Conservation (phyloP, 2,888 invertebrate species). For the Asteroscopus sphinx region DNA sequence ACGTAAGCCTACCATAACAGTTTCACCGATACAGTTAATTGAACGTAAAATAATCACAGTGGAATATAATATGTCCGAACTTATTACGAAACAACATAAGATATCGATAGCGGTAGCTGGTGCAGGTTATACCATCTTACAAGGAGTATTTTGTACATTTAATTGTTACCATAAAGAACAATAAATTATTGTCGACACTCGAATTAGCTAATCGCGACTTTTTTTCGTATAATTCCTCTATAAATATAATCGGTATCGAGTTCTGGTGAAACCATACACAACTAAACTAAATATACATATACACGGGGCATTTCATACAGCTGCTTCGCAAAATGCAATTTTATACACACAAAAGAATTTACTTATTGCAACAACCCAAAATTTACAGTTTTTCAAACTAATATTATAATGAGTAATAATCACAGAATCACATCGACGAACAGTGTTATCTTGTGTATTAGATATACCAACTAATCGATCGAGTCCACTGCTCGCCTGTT, state of each 20-base stretch:
- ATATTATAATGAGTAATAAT: constrained; percentile 72
- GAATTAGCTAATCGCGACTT: constrained; percentile 52
- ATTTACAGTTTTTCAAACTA: constrained; percentile 77
- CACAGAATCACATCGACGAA: constrained; percentile 70
- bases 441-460: constrained; percentile 36
- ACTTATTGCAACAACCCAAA: constrained; percentile 89
- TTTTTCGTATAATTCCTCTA: constrained; percentile 54
- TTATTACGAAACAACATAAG: constrained; percentile 26
- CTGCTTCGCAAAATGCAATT: constrained; percentile 75
- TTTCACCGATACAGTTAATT: constrained; percentile 70
- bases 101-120: constrained; percentile 17
- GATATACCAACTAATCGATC: constrained; percentile 16
- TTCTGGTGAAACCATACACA: constrained; percentile 65
- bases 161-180: constrained; percentile 57
- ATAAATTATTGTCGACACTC: constrained; percentile 61
- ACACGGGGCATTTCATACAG: constrained; percentile 75
- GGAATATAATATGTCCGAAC: constrained; percentile 59
- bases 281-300: constrained; percentile 76
- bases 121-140: constrained; percentile 42
- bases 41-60: constrained; percentile 71
- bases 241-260: constrained; percentile 51
- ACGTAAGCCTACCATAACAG: constrained; percentile 62
- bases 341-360: constrained; percentile 76
- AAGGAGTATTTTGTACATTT: constrained; percentile 61
- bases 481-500: constrained; percentile 4